phyloP scores from a whole-genome alignment of 2,797 vertebrate species.

The Gymnopithys bicolor region DNA sequence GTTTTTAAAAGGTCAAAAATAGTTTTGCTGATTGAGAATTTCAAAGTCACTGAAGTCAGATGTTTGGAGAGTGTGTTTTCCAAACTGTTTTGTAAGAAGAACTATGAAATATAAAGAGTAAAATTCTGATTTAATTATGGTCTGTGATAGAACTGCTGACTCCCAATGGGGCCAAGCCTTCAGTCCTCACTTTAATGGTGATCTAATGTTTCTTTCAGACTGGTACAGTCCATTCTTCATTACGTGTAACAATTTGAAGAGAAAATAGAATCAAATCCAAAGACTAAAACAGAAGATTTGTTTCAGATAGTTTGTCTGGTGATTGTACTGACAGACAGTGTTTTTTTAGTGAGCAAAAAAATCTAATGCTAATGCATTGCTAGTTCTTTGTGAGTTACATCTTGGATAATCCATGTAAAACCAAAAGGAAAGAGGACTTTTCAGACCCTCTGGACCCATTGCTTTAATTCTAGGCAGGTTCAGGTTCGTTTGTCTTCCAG shows the following conservation, averaged over 20 bases:
- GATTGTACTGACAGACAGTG: neutral
- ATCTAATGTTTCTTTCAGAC: neutral
- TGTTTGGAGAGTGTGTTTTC: neutral
- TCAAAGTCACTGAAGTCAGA: neutral
- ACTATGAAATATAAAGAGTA: neutral
- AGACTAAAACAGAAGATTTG: neutral
- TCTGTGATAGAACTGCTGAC: neutral
- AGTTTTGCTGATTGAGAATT: neutral
- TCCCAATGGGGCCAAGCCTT: neutral
- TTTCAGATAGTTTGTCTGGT: neutral
- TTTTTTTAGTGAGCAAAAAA: neutral
- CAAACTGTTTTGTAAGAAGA: neutral
- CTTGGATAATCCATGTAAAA: neutral
- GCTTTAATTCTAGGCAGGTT: neutral
- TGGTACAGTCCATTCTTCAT: neutral
- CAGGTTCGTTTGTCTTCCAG: neutral
- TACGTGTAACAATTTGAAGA: neutral
- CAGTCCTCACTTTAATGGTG: neutral
- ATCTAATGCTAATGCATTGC: neutral
- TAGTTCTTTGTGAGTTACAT: neutral
- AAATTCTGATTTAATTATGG: neutral
- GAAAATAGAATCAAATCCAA: neutral
- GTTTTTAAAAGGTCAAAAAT: neutral
- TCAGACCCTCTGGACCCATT: neutral
- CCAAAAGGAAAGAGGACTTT: neutral